Conservation (phyloP, 2,797 vertebrate genomes). For the Enteromius viviparus region DNA sequence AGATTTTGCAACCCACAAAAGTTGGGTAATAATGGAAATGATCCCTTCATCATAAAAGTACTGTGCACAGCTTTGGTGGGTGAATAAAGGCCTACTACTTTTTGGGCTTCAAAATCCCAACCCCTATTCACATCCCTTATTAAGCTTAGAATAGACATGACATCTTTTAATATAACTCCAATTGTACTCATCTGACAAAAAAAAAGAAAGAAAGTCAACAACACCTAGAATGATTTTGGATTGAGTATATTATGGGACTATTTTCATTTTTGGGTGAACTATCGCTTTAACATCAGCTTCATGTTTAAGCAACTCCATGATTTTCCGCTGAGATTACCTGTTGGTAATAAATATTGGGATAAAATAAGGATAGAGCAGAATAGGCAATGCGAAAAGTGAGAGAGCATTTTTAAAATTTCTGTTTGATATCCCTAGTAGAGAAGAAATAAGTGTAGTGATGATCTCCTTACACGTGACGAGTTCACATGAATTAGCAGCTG, state of each 20-base stretch:
- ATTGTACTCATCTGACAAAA: background rate
- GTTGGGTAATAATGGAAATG: background rate
- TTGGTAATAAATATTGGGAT: background rate
- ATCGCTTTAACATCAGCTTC: background rate
- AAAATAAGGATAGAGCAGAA: background rate
- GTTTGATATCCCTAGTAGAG: background rate
- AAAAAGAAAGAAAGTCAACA: background rate
- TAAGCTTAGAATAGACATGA: background rate
- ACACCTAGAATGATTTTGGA: background rate
- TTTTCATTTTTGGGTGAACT: background rate
- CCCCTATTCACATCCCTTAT: background rate
- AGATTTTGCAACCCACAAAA: background rate
- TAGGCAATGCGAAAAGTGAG: background rate
- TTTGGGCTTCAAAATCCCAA: background rate
- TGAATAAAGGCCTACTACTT: too few species aligned
- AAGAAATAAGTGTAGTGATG: background rate
- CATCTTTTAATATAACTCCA: background rate
- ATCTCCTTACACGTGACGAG: slow-evolving; percentile 59
- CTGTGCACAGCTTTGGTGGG: background rate
- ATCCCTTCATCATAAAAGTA: background rate
- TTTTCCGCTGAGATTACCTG: background rate
- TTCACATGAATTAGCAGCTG: slow-evolving; percentile 66
- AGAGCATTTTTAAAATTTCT: background rate
- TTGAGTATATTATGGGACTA: background rate
- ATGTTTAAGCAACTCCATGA: background rate